Evolutionary conservation across 2,888 invertebrate genomes (phyloP), one percentile per base, ranked within the genome.

Genomic region (Oligia latruncula): DNA sequence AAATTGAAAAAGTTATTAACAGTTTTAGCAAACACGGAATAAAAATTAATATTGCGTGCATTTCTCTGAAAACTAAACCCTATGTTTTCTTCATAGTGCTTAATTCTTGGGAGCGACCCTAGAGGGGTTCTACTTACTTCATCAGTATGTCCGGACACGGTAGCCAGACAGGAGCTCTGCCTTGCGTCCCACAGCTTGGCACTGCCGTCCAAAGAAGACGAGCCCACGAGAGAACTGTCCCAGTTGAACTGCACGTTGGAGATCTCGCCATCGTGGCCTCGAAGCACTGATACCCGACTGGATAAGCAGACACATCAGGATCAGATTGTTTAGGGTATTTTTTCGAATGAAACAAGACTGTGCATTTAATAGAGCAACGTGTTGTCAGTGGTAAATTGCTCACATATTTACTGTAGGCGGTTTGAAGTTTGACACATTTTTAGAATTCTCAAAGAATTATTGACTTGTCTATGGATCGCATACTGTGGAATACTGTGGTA

Each of bases 231-330:
- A 2, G 97, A 95, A 83, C 97, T 97, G 90, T 98, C 97, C 95
- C 98, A 98, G 94, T 98, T 98, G 96, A 98, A 98, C 82, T 97
- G 95, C 88, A 98, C 98, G 91, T 97, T 98, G 35, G 98, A 98
- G 62, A 98, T 96, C 93, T 98, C 98, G 0, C 97, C 98, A 0
- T 96, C 96, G 90, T 98, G 98, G 0, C 98, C 98, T 5, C 92
- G 92, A 62, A 98, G 93, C 15, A 97, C 97, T 52, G 97, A 96
- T 0, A 97, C 97, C 46, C 97, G 96, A 55, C 98, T 98, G 90
- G 0, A 83, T 81, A 35, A 65, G 15, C 3, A 76, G 52, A 67
- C 6, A 74, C 3, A 46, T 49, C 11, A 64, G n/a, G n/a, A 46
- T 55, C 11, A 64, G n/a, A 35, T 23, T 43, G 4, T 20, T 4